Evolutionary conservation across 2,888 invertebrate species (phyloP).

Genomic region (Lycia hirtaria): DNA sequence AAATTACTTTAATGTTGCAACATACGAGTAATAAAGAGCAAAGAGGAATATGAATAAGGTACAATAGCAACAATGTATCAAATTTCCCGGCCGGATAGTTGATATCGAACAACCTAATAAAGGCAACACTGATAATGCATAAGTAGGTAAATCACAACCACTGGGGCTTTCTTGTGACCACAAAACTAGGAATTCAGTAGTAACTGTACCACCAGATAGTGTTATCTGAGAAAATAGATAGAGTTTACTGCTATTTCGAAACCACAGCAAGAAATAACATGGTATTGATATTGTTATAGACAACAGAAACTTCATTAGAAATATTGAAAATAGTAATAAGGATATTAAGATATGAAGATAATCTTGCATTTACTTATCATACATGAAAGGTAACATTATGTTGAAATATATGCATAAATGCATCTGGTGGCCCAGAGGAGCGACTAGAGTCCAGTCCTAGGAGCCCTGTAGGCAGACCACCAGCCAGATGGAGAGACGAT

Average conservation of each 20-base stretch:
- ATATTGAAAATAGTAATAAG: no score
- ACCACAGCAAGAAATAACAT: neutral
- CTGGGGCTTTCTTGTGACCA: slow-evolving; percentile 34
- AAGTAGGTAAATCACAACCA: slow-evolving; percentile 27
- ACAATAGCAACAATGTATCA: slow-evolving; percentile 16
- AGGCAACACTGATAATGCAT: slow-evolving; percentile 24
- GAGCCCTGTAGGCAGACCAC: no score
- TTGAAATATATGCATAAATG: no score
- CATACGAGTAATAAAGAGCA: no score
- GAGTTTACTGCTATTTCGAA: slow-evolving; percentile 19
- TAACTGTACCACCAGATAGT: slow-evolving; percentile 28
- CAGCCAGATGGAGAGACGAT: no score
- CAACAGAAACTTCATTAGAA: no score
- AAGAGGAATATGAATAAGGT: neutral
- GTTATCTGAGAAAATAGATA: slow-evolving; percentile 28
- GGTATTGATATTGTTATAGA: neutral
- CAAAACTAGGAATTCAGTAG: slow-evolving; percentile 33
- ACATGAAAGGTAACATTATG: no score
- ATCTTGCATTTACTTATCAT: no score
- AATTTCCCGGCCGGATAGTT: slow-evolving; percentile 21
- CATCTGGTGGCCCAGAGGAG: no score
- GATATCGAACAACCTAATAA: slow-evolving; percentile 28
- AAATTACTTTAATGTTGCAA: neutral
- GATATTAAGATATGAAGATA: no score
- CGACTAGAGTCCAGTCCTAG: no score